Conservation (phyloP, 2,888 invertebrate species). For the Eupithecia centaureata region DNA sequence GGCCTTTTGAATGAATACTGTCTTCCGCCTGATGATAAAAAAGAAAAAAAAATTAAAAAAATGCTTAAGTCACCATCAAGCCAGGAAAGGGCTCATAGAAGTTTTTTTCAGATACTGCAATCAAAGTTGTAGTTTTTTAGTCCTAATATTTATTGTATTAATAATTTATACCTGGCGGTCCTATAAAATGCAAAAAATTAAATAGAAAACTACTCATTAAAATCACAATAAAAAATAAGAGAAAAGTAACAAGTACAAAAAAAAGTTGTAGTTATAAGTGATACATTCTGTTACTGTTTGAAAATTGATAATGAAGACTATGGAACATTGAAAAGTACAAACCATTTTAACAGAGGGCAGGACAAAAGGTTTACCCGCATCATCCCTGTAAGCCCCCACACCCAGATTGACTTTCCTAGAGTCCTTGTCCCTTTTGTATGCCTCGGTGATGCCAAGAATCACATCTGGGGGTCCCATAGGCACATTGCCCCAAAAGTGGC, state of each 20-base stretch:
- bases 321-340: constrained; percentile 20
- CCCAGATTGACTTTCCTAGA: constrained; percentile 98
- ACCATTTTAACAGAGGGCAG: constrained; percentile 93
- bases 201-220: no score
- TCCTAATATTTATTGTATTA: no score
- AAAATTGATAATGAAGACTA: neutral
- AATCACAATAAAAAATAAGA: no score
- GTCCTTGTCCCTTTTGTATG: constrained; percentile 94
- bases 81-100: neutral
- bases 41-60: neutral
- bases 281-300: neutral
- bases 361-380: constrained; percentile 97
- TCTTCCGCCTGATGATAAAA: constrained; percentile 89
- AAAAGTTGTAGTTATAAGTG: neutral
- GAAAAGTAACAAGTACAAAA: no score
- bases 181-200: no score
- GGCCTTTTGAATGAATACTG: constrained; percentile 84
- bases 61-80: neutral
- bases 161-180: no score
- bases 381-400: constrained; percentile 98
- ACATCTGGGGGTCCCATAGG: constrained; percentile 99
- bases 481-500: constrained; percentile 94
- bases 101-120: neutral
- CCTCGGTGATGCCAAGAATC: constrained; percentile 98
- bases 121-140: no score